These are phyloP conservation scores for Crossaster papposus DNA, from an alignment of 53 echinoderm and acorn worm genomes.

Conservation along the genomic window DNA sequence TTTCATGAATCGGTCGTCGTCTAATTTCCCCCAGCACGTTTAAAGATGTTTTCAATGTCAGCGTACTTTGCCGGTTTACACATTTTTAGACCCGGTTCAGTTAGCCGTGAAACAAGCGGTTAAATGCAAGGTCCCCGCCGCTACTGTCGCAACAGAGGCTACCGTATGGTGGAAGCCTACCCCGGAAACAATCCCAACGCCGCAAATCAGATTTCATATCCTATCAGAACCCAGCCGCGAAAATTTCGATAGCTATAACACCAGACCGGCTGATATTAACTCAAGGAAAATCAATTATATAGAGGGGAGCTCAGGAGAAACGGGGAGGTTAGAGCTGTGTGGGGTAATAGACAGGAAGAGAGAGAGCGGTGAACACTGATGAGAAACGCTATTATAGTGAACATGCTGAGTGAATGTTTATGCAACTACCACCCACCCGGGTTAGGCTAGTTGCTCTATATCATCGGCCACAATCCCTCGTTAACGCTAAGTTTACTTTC, in stretches of 20 bases:
- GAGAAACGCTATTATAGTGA: not conserved
- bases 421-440: not conserved
- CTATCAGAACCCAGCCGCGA: constrained; percentile 54
- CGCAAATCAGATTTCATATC: constrained; percentile 62
- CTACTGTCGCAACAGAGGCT: constrained; percentile 56
- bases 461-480: not conserved
- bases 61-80: constrained; percentile 62
- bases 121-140: constrained; percentile 48
- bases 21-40: constrained; percentile 11
- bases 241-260: constrained; percentile 49
- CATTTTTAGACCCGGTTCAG: constrained; percentile 55
- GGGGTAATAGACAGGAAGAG: not conserved
- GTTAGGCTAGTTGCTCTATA: not conserved
- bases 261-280: constrained; percentile 60
- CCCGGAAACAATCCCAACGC: constrained; percentile 57
- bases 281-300: constrained; percentile 58
- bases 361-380: not conserved
- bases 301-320: not conserved
- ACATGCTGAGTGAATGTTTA: not conserved
- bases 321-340: not conserved
- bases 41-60: constrained; percentile 54
- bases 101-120: constrained; percentile 64
- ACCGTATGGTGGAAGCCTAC: constrained; percentile 29
- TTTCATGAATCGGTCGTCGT: constrained; percentile 52
- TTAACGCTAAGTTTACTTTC: not conserved